Percentiles rank a stretch among this genome's conserved stretches.
These are phyloP conservation scores for Macropis europaea DNA, from an alignment of 2,888 invertebrate species.

Conservation along the genomic window DNA sequence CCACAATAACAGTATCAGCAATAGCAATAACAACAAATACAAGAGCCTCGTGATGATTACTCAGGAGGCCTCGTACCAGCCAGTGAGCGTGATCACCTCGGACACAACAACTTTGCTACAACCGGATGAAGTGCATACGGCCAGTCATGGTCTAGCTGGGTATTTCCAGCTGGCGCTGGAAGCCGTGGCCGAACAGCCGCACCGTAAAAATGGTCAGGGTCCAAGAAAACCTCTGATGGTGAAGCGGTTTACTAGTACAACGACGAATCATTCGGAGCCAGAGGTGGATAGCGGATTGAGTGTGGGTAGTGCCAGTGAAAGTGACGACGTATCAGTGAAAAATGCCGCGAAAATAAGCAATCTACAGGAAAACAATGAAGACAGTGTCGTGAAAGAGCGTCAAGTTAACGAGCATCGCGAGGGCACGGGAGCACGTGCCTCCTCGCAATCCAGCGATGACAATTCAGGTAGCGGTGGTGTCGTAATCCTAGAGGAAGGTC, in stretches of 20 bases:
- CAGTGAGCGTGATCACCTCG: constrained; percentile 88
- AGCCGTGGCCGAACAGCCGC: constrained; percentile 67
- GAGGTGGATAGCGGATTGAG: constrained; percentile 76
- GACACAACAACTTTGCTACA: constrained; percentile 88
- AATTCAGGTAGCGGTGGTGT: constrained; percentile 84
- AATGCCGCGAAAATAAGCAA: constrained; percentile 56
- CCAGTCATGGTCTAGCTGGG: constrained; percentile 81
- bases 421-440: constrained; percentile 46
- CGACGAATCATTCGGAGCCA: constrained; percentile 57
- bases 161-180: constrained; percentile 80
- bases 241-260: constrained; percentile 62
- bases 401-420: constrained; percentile 46
- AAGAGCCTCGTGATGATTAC: constrained; percentile 95
- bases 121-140: constrained; percentile 82
- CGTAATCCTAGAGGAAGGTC: constrained; percentile 90
- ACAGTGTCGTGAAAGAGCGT: constrained; percentile 54
- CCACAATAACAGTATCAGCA: constrained; percentile 27
- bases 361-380: constrained; percentile 42
- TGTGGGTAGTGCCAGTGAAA: constrained; percentile 77
- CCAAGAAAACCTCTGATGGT: constrained; percentile 74
- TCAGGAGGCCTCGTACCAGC: constrained; percentile 83
- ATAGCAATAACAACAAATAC: constrained; percentile 80
- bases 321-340: constrained; percentile 75
- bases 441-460: constrained; percentile 79
- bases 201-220: constrained; percentile 65